Conservation (phyloP, 2,888 invertebrate genomes). For the Tenodera sinensis region DNA sequence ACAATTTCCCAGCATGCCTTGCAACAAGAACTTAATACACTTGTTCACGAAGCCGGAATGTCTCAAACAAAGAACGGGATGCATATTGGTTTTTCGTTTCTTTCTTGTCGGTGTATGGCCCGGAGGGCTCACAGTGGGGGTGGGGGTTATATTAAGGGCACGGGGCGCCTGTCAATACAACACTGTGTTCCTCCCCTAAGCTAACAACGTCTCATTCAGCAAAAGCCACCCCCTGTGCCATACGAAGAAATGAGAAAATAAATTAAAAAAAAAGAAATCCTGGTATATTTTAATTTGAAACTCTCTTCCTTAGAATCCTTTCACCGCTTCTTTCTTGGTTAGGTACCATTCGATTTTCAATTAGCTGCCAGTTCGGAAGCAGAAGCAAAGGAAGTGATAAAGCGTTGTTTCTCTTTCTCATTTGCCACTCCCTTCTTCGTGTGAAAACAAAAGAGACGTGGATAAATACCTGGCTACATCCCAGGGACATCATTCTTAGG, state of each 20-base stretch:
- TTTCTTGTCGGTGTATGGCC: background rate
- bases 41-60: background rate
- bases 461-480: constrained; percentile 21
- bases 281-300: constrained; percentile 30
- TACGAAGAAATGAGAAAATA: constrained; percentile 18
- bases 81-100: background rate
- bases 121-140: background rate
- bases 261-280: constrained; percentile 23
- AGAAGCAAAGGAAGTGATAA: background rate
- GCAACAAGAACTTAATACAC: background rate
- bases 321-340: background rate
- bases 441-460: constrained; percentile 23
- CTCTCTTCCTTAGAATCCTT: background rate
- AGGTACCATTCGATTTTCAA: constrained; percentile 21
- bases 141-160: background rate
- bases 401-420: constrained; percentile 11
- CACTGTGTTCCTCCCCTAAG: background rate
- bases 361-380: background rate
- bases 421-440: background rate
- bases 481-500: background rate
- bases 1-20: too few species aligned
- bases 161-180: constrained; percentile 13
- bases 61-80: background rate
- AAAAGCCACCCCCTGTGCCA: background rate
- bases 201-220: constrained; percentile 10